These are phyloP conservation scores for Villa cingulata DNA, from an alignment of 2,888 invertebrate genomes.

Conservation along the genomic window DNA sequence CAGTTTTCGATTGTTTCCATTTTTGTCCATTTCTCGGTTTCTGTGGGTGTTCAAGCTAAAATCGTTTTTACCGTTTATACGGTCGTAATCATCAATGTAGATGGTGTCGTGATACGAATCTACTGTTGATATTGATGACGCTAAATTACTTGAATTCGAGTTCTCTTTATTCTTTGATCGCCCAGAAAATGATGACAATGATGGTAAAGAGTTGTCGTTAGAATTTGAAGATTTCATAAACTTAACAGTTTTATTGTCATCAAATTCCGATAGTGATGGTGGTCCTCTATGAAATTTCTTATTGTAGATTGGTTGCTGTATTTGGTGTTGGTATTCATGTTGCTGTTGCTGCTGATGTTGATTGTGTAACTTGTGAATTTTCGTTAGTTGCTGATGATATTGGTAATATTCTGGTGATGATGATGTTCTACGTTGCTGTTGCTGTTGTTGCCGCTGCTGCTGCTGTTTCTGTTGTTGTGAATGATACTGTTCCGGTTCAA, in stretches of 20 bases:
- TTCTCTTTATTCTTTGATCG: not conserved
- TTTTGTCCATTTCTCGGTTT: not conserved
- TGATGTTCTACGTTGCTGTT: not conserved
- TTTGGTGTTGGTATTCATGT: not conserved
- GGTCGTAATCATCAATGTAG: constrained; percentile 21
- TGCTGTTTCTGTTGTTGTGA: not conserved
- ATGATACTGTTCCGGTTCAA: not conserved
- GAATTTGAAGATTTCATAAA: too few species aligned
- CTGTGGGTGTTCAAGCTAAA: constrained; percentile 4
- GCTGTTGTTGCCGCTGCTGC: not conserved
- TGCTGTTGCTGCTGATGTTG: constrained; percentile 3
- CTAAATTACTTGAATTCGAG: not conserved
- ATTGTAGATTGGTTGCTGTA: too few species aligned
- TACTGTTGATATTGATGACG: not conserved
- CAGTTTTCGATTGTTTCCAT: too few species aligned
- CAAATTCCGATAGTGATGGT: not conserved
- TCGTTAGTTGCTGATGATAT: not conserved
- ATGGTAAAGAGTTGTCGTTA: too few species aligned
- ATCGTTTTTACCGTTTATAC: constrained; percentile 12
- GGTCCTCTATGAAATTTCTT: too few species aligned
- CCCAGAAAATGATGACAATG: too few species aligned
- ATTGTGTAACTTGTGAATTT: not conserved
- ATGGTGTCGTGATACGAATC: constrained; percentile 15
- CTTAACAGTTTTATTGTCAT: not conserved
- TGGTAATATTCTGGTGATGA: not conserved